Base-by-base conservation (phyloP, 2,888 invertebrate genomes). In the Embidobia sp. region DNA sequence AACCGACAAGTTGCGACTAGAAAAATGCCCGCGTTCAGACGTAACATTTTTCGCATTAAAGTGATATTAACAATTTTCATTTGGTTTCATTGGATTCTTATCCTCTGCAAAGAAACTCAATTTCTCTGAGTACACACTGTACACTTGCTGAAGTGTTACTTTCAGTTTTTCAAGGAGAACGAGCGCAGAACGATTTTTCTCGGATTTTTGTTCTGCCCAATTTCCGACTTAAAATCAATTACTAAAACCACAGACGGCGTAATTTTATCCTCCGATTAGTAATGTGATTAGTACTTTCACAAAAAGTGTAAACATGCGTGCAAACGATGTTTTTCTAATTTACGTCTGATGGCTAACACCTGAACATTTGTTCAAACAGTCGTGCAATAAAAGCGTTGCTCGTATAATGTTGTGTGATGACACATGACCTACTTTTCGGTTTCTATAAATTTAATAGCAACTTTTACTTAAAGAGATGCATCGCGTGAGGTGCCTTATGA, bases 381-480 rank as follows among this genome's bases (percentile, higher is more conserved):
- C 49, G 26, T n/a, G 57, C 33, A 69, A 48, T 48, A 48, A 59
- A 59, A 61, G 44, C 22, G 37, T 26, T 66, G 53, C 33, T 66
- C 64, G 51, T 51, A 46, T 70, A 69, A 70, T 29, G 37, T 70
- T 70, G 40, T 55, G 51, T 63, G 75, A 75, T 67, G 75, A 55
- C 55, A 67, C 61, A 35, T 69, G 67, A 63, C 75, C 75, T 49
- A 75, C 75, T 67, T 74, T 67, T 67, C 40, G 29, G 29, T 59
- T 66, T 67, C 61, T 74, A 61, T 74, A 59, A 75, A 75, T 75
- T 75, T 61, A 53, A 67, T 63, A 55, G 75, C 40, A 11, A 57
- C 67, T 63, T 75, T 75, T 75, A 69, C 67, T 61, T 26, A 31
- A 40, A 18, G 33, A 26, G 48, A 57, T 37, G 44, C 31, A 51